Conservation (phyloP, 2,888 invertebrate genomes). For the Cremastinae sp. region DNA sequence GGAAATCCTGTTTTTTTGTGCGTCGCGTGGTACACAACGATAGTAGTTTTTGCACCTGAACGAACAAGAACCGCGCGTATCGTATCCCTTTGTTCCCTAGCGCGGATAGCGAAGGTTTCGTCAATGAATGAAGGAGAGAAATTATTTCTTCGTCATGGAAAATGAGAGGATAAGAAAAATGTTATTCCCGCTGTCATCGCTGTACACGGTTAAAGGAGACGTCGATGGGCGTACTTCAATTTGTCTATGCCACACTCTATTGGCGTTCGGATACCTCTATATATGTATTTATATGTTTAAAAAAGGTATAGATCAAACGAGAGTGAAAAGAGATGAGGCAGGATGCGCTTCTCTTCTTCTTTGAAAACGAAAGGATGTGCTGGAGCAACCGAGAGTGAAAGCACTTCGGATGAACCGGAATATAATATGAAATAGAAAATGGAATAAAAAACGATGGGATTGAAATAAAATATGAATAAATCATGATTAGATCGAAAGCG, state of each 20-base stretch:
- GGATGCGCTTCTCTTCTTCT: conserved; percentile 50
- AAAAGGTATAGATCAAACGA: conserved; percentile 57
- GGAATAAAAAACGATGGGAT: neutral
- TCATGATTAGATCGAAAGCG: neutral
- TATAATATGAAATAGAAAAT: neutral
- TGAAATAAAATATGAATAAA: conserved; percentile 16
- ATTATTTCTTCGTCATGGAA: neutral
- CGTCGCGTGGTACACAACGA: conserved; percentile 43
- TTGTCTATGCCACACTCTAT: too few species aligned
- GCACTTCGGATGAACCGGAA: conserved; percentile 35
- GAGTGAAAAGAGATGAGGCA: conserved; percentile 61
- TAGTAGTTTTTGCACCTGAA: conserved; percentile 51
- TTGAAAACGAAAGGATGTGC: conserved; percentile 66
- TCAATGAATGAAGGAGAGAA: too few species aligned
- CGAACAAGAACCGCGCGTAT: conserved; percentile 24
- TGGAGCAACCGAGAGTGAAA: conserved; percentile 73
- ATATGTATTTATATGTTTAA: neutral
- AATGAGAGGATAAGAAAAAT: conserved; percentile 10
- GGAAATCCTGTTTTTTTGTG: conserved; percentile 60
- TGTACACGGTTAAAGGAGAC: conserved; percentile 48
- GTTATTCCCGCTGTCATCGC: conserved; percentile 16
- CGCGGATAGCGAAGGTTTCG: conserved; percentile 35
- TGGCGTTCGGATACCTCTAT: too few species aligned
- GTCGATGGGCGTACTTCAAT: conserved; percentile 33
- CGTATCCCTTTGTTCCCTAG: conserved; percentile 43